phyloP scores from a whole-genome alignment of 2,888 invertebrate species.

The Chironomus tentans region DNA sequence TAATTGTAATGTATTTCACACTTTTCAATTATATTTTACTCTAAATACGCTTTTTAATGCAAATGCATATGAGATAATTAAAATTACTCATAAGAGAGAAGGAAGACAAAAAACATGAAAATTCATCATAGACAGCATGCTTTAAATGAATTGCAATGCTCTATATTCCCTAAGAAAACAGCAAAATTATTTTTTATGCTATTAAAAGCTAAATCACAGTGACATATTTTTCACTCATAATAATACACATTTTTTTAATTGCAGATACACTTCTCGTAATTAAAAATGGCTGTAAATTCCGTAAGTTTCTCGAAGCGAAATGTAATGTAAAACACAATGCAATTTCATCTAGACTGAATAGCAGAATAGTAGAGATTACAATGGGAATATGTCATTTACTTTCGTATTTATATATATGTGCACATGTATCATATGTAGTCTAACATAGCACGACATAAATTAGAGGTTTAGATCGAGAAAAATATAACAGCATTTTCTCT shows the following conservation, averaged over 20 bases:
- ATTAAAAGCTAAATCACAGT: neutral
- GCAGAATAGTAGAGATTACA: neutral
- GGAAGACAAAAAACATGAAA: neutral
- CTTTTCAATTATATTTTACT: too few relatives aligned
- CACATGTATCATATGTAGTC: too few relatives aligned
- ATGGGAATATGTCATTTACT: neutral
- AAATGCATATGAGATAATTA: neutral
- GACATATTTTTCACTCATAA: conserved; percentile 7
- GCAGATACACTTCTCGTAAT: conserved; percentile 17
- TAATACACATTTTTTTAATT: neutral
- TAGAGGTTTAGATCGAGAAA: too few relatives aligned
- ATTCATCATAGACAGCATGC: neutral
- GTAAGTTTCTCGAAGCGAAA: conserved; percentile 21
- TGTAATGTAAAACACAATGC: neutral
- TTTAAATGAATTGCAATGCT: neutral
- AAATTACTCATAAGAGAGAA: neutral
- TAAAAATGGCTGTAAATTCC: conserved; percentile 29
- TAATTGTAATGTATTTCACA: too few relatives aligned
- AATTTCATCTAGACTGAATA: neutral
- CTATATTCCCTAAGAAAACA: too few relatives aligned
- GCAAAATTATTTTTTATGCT: neutral
- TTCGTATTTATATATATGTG: too few relatives aligned
- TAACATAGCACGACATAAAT: too few relatives aligned
- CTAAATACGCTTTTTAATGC: neutral
- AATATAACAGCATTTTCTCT: too few relatives aligned